A percentile compares a stretch with the other conserved stretches of the same genome.
These are phyloP conservation scores for Hipparchia sbordonii DNA, from an alignment of 2,888 invertebrate genomes.

Conservation along the genomic window DNA sequence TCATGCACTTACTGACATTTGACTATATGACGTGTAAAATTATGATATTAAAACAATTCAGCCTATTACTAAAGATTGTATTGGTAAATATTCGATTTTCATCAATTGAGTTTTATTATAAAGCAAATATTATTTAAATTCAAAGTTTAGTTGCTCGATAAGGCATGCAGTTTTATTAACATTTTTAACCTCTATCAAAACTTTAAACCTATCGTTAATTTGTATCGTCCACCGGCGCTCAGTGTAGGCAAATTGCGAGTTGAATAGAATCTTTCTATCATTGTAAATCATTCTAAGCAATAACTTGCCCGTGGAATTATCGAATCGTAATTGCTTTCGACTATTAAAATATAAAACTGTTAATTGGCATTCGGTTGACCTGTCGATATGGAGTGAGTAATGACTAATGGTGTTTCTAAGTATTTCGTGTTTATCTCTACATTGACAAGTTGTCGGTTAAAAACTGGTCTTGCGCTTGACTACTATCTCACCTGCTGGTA, in stretches of 20 bases:
- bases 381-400: slow-evolving; percentile 20
- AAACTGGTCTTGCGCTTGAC: too few relatives aligned
- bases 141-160: background rate
- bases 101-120: background rate
- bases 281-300: slow-evolving; percentile 36
- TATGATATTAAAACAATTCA: too few relatives aligned
- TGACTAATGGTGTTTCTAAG: slow-evolving; percentile 20
- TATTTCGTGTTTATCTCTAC: background rate
- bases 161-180: background rate
- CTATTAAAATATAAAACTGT: slow-evolving; percentile 21
- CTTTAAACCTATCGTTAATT: too few relatives aligned
- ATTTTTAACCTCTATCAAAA: background rate
- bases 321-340: slow-evolving; percentile 25
- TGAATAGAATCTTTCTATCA: slow-evolving; percentile 35
- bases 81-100: too few relatives aligned
- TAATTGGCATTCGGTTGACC: slow-evolving; percentile 25
- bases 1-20: too few relatives aligned
- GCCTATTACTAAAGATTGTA: too few relatives aligned
- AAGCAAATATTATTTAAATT: background rate
- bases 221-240: background rate
- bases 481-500: too few relatives aligned
- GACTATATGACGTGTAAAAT: too few relatives aligned
- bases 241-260: slow-evolving; percentile 28
- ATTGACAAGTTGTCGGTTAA: too few relatives aligned
- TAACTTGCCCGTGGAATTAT: slow-evolving; percentile 30